phyloP scores from a whole-genome alignment of 2,113 vertebrate species.

The Gila orcuttii region DNA sequence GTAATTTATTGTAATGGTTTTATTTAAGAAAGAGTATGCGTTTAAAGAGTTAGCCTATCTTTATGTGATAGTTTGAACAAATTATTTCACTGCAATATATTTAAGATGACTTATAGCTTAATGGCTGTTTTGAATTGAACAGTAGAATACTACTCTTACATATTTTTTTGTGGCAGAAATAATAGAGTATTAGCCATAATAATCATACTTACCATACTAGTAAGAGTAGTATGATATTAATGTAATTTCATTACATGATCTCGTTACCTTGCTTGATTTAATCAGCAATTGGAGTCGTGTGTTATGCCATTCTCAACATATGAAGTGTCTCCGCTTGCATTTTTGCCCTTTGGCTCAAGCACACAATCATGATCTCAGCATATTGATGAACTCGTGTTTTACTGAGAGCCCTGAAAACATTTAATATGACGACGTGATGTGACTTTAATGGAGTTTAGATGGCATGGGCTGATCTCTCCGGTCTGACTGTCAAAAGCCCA shows the following conservation, averaged over 20 bases:
- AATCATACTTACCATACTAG: no score
- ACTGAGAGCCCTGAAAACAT: background rate
- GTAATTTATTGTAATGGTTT: background rate
- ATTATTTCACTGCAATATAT: no score
- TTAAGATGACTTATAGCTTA: no score
- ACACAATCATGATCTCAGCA: slow-evolving; percentile 20
- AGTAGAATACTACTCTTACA: no score
- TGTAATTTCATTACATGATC: background rate
- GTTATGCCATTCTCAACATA: background rate
- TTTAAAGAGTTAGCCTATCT: no score
- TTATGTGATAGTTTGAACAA: no score
- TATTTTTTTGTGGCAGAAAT: no score
- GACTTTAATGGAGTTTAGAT: slow-evolving; percentile 16
- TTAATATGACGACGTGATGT: background rate
- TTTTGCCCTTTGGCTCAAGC: background rate
- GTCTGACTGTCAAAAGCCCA: slow-evolving; percentile 7
- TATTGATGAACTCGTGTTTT: background rate
- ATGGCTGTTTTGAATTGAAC: no score
- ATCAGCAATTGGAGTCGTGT: background rate
- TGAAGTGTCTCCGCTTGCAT: background rate
- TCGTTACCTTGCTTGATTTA: background rate
- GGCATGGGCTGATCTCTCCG: background rate
- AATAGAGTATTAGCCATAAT: no score
- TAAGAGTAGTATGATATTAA: no score
- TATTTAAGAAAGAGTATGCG: background rate